Evolutionary conservation across 2,113 vertebrate species (phyloP).

Genomic region (Phainopepla nitens): DNA sequence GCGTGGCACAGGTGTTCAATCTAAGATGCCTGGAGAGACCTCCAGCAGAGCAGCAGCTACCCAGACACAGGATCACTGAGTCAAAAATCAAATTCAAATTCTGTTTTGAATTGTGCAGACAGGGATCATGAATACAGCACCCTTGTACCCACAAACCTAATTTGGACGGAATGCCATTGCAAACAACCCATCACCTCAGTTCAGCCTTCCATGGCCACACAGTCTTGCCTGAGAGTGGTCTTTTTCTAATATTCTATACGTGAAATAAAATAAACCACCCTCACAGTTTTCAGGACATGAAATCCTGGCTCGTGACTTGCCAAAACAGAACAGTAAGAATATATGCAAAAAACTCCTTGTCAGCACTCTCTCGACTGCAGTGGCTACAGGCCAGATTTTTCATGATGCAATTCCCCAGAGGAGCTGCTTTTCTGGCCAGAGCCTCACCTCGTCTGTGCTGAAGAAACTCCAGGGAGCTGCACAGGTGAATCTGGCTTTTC

Average conservation of each 20-base stretch:
- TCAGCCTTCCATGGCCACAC: neutral
- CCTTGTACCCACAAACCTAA: neutral
- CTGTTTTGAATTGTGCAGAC: neutral
- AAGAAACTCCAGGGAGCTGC: neutral
- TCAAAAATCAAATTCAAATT: neutral
- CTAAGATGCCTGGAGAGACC: neutral
- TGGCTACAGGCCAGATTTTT: neutral
- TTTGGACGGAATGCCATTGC: neutral
- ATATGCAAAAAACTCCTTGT: neutral
- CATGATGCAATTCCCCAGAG: neutral
- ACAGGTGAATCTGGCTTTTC: neutral
- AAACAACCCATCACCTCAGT: neutral
- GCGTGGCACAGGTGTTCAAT: neutral
- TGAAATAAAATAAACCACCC: neutral
- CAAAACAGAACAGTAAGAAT: neutral
- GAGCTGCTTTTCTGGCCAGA: slow-evolving; percentile 1
- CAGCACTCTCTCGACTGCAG: neutral
- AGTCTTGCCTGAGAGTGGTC: neutral
- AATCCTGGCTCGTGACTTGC: neutral
- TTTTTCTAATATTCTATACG: neutral
- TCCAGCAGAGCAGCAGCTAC: neutral
- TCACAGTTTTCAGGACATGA: neutral
- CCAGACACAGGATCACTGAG: neutral
- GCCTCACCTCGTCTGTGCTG: neutral
- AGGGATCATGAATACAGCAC: neutral